Conservation (phyloP, 1,140 invertebrate genomes). For the Caenorhabditis tropicalis region DNA sequence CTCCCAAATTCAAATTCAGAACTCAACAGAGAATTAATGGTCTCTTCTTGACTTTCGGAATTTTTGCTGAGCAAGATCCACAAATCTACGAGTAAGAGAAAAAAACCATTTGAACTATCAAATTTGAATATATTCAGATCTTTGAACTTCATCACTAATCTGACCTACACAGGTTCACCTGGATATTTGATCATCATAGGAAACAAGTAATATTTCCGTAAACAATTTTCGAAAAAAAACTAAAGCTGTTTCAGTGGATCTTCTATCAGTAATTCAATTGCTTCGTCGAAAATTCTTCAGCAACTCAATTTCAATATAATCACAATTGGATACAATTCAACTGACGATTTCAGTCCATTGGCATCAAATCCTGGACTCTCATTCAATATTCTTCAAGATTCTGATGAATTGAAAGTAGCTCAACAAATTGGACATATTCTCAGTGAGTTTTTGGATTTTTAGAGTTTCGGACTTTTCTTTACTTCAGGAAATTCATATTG, state of each 20-base stretch:
- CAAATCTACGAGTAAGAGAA: background rate
- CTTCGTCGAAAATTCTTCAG: background rate
- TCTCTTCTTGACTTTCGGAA: background rate
- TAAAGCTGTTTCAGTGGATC: background rate
- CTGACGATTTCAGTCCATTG: background rate
- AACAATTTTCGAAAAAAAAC: background rate
- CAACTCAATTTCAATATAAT: background rate
- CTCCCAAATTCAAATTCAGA: background rate
- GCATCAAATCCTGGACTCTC: background rate
- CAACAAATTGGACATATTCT: background rate
- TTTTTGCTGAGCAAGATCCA: background rate
- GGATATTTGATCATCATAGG: background rate
- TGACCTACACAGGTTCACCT: background rate
- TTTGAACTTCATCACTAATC: background rate
- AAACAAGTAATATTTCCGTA: background rate
- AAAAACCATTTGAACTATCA: background rate
- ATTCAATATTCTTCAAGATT: background rate
- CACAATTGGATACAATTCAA: background rate
- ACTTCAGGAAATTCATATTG: background rate
- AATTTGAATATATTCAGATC: background rate
- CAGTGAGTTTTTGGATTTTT: background rate
- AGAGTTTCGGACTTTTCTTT: background rate
- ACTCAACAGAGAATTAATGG: background rate
- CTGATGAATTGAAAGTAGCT: background rate
- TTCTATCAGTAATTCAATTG: background rate